Evolutionary conservation across 2,888 invertebrate genomes (phyloP), one percentile per base, ranked within the genome.

Genomic region (Nomada lathburiana): DNA sequence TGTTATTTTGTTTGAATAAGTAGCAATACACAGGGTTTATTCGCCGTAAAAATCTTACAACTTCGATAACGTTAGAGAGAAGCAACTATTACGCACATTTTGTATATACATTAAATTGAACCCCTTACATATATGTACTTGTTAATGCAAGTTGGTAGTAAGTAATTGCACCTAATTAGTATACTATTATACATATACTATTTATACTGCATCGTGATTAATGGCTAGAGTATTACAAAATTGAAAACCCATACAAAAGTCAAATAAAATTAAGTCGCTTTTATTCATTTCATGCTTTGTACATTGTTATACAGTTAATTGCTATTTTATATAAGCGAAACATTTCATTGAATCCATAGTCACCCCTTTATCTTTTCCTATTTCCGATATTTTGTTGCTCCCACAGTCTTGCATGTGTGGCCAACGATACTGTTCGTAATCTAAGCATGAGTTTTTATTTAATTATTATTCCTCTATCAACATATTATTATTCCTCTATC

Each of bases 251-350:
- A 13, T 47, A 13, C 29, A 44, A 47, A 29, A 11, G 18, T 69
- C 23, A 2, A 47, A 44, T 74, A 23, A 53, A 47, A 52, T 47
- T 55, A 59, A 64, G 4, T 47, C 36, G n/a, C n/a, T 44, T 50
- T 44, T 42, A 9, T 44, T 53, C 42, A 26, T 55, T 47, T 47
- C 36, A 60, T 36, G 50, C 23, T n/a, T 55, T 29, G 13, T 18
- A 9, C 23, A 18, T 55, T 44, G 63, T 10, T 47, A 9, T 29
- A 2, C n/a, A 50, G 9, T 64, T 72, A 93, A 91, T 20, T 70
- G 26, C 2, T 16, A 23, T n/a, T 69, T 44, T 55, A 42, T 26
- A n/a, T 23, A 55, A 50, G 13, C 18, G 11, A 50, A 50, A 53
- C 23, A 57, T 13, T 57, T 55, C 4, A n/a, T 20, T 11, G 20